A percentile compares a stretch with the other conserved stretches of the same genome.
These are phyloP conservation scores for Apoderus coryli DNA, from an alignment of 2,888 invertebrate species.

Conservation along the genomic window DNA sequence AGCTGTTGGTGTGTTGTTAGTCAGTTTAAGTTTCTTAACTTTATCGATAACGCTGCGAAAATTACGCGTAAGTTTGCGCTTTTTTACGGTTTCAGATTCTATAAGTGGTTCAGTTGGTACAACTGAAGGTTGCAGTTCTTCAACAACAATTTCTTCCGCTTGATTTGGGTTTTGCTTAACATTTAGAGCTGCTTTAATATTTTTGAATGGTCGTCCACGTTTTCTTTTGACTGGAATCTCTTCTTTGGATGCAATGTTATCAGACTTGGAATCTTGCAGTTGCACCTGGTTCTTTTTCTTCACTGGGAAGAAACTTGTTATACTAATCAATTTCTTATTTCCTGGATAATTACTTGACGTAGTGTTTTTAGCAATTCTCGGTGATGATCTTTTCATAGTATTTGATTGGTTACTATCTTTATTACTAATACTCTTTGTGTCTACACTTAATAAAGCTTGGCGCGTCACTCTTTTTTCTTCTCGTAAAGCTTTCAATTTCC, in stretches of 20 bases:
- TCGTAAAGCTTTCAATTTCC: constrained; percentile 22
- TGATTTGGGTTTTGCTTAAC: no score
- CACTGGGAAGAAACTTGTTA: constrained; percentile 26
- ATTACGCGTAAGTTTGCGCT: constrained; percentile 21
- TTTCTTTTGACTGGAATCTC: neutral
- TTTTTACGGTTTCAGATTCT: no score
- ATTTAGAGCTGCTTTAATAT: neutral
- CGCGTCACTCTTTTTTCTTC: constrained; percentile 20
- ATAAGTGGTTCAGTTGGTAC: no score
- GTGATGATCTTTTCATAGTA: constrained; percentile 15
- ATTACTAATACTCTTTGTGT: no score
- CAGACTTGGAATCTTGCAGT: neutral
- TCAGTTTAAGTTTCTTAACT: constrained; percentile 21
- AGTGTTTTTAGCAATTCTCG: constrained; percentile 15
- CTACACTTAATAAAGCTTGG: constrained; percentile 10
- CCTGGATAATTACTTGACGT: constrained; percentile 15
- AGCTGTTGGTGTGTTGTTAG: constrained; percentile 6
- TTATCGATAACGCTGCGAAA: constrained; percentile 24
- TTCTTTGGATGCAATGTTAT: neutral
- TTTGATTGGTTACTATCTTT: no score
- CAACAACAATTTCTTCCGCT: no score
- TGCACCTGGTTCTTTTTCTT: constrained; percentile 18
- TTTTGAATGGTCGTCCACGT: neutral
- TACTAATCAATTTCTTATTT: constrained; percentile 18
- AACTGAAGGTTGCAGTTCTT: no score